Evolutionary conservation across 1,140 invertebrate genomes (phyloP).

Genomic region (Trissolcus basalis): DNA sequence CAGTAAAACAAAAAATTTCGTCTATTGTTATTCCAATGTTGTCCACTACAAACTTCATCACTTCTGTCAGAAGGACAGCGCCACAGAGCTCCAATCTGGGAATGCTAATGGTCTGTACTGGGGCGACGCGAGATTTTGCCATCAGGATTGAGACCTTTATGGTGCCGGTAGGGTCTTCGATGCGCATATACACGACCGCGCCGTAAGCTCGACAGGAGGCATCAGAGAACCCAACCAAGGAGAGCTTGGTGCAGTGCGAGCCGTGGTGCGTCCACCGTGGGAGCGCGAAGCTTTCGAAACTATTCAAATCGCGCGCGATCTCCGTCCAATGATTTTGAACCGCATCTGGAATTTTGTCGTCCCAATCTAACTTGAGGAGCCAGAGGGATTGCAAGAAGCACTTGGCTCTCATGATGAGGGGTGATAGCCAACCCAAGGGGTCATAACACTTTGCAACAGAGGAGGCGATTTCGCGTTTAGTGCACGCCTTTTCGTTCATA

Average conservation of each 20-base stretch:
- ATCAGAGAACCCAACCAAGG: conserved; percentile 2
- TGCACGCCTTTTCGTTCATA: too few relatives aligned
- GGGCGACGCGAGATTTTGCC: conserved; percentile 8
- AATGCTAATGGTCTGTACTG: background rate
- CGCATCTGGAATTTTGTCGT: background rate
- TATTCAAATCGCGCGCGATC: background rate
- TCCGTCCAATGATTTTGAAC: background rate
- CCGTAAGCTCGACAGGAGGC: background rate
- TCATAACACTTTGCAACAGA: background rate
- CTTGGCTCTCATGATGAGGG: background rate
- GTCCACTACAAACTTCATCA: background rate
- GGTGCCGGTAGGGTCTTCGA: background rate
- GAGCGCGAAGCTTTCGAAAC: background rate
- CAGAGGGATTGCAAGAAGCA: conserved; percentile 1
- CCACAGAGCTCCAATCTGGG: background rate
- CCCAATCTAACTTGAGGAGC: conserved; percentile 5
- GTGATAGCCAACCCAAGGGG: conserved; percentile 8
- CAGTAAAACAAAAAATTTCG: background rate
- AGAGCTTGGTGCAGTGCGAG: background rate
- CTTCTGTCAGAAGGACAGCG: background rate
- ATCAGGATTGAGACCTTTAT: background rate
- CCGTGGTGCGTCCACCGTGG: background rate
- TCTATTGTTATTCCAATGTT: background rate
- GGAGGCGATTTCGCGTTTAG: background rate
- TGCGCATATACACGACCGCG: background rate